Conservation (phyloP, 2,888 invertebrate genomes). For the Imbricaverruca yamaguchii region DNA sequence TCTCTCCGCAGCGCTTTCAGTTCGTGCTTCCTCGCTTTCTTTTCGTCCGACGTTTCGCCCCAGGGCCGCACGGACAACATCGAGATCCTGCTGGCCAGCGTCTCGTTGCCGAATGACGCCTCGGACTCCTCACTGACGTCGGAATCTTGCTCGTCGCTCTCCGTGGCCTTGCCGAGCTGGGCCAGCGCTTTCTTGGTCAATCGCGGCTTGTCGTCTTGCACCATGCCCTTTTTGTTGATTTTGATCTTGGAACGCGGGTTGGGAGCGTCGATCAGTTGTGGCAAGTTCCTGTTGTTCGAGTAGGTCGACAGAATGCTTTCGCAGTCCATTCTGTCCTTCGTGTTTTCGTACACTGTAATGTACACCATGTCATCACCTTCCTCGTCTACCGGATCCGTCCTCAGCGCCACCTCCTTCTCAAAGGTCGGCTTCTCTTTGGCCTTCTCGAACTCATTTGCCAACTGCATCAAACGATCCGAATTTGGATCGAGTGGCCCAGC, state of each 20-base stretch:
- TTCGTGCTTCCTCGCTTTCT: constrained; percentile 36
- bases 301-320: constrained; percentile 83
- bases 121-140: neutral
- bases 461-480: neutral
- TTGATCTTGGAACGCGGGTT: neutral
- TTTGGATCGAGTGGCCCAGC: neutral
- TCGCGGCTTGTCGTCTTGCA: constrained; percentile 37
- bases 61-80: constrained; percentile 34
- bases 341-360: constrained; percentile 27
- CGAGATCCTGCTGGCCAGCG: constrained; percentile 28
- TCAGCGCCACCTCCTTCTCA: neutral
- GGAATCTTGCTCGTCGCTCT: neutral
- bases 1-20: constrained; percentile 7
- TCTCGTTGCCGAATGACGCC: constrained; percentile 12
- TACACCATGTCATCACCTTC: constrained; percentile 28
- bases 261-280: constrained; percentile 58
- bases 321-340: constrained; percentile 70
- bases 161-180: neutral
- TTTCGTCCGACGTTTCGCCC: constrained; percentile 40
- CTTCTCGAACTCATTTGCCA: constrained; percentile 16
- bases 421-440: neutral
- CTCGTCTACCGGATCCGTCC: neutral
- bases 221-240: constrained; percentile 38
- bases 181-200: constrained; percentile 1
- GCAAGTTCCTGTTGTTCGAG: constrained; percentile 86